Evolutionary conservation across 2,113 vertebrate species (phyloP).

Genomic region (Agelaius tricolor): DNA sequence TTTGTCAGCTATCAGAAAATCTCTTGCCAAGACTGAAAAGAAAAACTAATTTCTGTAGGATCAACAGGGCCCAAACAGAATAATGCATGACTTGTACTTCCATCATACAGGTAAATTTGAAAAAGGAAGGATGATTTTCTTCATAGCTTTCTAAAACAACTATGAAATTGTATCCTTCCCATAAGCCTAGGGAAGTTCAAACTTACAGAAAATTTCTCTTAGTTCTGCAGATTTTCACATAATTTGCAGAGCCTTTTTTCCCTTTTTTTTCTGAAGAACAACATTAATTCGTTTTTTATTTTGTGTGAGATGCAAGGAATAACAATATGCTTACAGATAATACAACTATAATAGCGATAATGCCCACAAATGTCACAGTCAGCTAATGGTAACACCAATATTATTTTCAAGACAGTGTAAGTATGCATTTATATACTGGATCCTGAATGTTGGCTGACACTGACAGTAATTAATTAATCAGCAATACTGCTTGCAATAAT

Average conservation of each 20-base stretch:
- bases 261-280: not conserved
- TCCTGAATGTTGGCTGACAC: not conserved
- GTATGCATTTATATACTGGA: not conserved
- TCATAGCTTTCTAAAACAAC: not conserved
- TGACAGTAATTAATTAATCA: not conserved
- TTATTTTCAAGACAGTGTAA: not conserved
- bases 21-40: not conserved
- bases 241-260: not conserved
- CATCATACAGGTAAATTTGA: not conserved
- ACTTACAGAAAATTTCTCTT: not conserved
- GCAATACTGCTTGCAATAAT: not conserved
- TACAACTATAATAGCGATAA: not conserved
- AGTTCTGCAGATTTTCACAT: not conserved
- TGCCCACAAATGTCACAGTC: not conserved
- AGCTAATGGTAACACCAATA: not conserved
- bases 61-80: not conserved
- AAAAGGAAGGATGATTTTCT: not conserved
- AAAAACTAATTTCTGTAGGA: conserved; percentile 7
- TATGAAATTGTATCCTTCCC: not conserved
- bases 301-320: not conserved
- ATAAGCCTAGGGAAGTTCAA: not conserved
- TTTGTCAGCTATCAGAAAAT: not conserved
- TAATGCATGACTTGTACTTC: not conserved
- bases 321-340: not conserved
- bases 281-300: not conserved